These are phyloP conservation scores for Malacosoma neustria DNA, from an alignment of 2,888 invertebrate genomes.

Conservation along the genomic window DNA sequence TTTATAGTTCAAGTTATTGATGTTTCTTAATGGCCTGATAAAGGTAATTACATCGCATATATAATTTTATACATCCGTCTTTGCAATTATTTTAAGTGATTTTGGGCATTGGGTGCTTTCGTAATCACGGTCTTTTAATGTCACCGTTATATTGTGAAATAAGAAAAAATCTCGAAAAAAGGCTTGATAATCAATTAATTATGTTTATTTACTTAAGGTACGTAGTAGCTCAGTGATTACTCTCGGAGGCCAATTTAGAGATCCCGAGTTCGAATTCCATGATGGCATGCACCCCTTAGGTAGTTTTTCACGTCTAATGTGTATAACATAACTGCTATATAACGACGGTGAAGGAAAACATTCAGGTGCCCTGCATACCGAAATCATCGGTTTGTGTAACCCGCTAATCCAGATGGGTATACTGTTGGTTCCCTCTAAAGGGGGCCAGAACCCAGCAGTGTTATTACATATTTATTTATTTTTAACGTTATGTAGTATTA, in stretches of 20 bases:
- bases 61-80: neutral
- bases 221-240: no score
- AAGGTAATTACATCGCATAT: neutral
- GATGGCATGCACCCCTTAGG: no score
- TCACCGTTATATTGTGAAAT: constrained; percentile 24
- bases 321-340: no score
- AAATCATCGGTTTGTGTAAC: no score
- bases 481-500: neutral
- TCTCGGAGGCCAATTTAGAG: no score
- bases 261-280: no score
- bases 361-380: no score
- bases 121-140: constrained; percentile 20
- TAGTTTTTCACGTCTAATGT: no score
- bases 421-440: no score
- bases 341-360: neutral
- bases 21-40: neutral
- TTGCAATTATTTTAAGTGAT: neutral
- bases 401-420: neutral
- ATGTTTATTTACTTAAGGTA: constrained; percentile 2
- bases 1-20: neutral
- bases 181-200: constrained; percentile 11
- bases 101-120: constrained; percentile 6
- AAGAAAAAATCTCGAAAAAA: no score
- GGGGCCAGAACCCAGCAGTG: no score
- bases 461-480: neutral